A percentile compares a stretch with the other conserved stretches of the same genome.
Conservation (phyloP, 2,888 invertebrate species). For the Thyatira batis region DNA sequence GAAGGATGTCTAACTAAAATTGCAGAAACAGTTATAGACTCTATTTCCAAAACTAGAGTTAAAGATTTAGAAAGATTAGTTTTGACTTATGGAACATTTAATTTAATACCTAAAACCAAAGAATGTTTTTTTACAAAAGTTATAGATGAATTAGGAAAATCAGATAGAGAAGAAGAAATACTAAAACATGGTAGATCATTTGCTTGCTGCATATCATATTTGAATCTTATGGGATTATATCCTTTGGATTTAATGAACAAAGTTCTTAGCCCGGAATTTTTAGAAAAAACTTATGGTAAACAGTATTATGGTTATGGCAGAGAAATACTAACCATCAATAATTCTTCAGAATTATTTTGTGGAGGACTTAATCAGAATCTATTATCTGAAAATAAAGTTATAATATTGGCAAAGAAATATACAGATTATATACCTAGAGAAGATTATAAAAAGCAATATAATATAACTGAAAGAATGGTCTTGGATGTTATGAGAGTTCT, state of each 20-base stretch:
- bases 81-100: slow-evolving; percentile 84
- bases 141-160: slow-evolving; percentile 76
- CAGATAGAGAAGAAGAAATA: slow-evolving; percentile 80
- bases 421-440: slow-evolving; percentile 82
- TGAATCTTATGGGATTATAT: slow-evolving; percentile 80
- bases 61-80: slow-evolving; percentile 90
- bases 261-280: slow-evolving; percentile 81
- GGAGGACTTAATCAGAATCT: slow-evolving; percentile 81
- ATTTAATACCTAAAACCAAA: slow-evolving; percentile 76
- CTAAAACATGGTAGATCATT: slow-evolving; percentile 82
- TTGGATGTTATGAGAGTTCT: slow-evolving; percentile 80
- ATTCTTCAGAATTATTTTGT: slow-evolving; percentile 83
- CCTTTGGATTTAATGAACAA: slow-evolving; percentile 83
- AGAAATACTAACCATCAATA: slow-evolving; percentile 85
- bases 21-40: slow-evolving; percentile 72
- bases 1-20: slow-evolving; percentile 65
- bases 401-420: slow-evolving; percentile 81
- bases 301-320: slow-evolving; percentile 70
- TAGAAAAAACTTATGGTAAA: slow-evolving; percentile 80
- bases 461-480: slow-evolving; percentile 81
- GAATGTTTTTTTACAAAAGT: slow-evolving; percentile 61
- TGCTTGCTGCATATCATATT: slow-evolving; percentile 83
- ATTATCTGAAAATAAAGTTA: slow-evolving; percentile 70
- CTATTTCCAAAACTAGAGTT: slow-evolving; percentile 78
- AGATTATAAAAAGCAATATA: slow-evolving; percentile 74